phyloP scores from a whole-genome alignment of 2,888 invertebrate genomes.

The Tridacna crocea region DNA sequence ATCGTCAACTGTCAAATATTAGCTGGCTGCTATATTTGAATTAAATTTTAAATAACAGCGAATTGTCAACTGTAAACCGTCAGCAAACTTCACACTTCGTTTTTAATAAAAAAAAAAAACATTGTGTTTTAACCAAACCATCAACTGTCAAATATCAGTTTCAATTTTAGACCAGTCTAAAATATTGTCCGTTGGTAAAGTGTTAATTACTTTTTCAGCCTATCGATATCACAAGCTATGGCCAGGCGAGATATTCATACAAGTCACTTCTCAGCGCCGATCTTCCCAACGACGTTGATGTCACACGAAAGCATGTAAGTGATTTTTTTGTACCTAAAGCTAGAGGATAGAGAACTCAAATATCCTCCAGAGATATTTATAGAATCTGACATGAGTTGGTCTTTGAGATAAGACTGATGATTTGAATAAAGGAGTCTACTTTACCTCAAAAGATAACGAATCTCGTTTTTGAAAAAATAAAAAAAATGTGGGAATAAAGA shows the following conservation, averaged over 20 bases:
- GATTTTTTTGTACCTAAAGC: neutral
- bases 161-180: too few species aligned
- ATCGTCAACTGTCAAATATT: too few species aligned
- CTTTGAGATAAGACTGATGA: neutral
- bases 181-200: too few species aligned
- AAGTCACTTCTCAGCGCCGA: constrained; percentile 62
- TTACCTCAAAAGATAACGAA: neutral
- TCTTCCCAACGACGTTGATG: constrained; percentile 63
- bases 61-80: too few species aligned
- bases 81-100: too few species aligned
- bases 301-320: constrained; percentile 67
- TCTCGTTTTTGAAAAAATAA: neutral
- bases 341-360: neutral
- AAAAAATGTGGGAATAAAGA: too few species aligned
- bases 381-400: neutral
- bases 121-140: too few species aligned
- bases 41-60: too few species aligned
- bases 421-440: neutral
- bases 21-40: too few species aligned
- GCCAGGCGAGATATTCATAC: constrained; percentile 64
- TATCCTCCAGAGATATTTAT: neutral
- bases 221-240: constrained; percentile 60
- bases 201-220: neutral
- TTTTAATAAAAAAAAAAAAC: too few species aligned
- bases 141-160: too few species aligned